phyloP scores from a whole-genome alignment of 2,888 invertebrate genomes.

The Hartigia nigra region DNA sequence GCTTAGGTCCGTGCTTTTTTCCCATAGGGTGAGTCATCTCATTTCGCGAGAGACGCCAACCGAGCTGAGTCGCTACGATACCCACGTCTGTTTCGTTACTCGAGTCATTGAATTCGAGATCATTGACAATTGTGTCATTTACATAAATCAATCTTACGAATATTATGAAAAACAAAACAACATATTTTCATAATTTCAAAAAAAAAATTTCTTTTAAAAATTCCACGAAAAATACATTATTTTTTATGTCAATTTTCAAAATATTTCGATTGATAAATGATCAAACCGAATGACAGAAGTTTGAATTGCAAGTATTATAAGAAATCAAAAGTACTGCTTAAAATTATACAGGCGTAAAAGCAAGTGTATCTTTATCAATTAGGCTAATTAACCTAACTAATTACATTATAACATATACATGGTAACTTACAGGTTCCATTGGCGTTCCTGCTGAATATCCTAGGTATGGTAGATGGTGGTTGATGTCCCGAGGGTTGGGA shows the following conservation, averaged over 20 bases:
- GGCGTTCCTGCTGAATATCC: constrained; percentile 62
- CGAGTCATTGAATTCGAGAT: neutral
- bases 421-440: constrained; percentile 62
- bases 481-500: constrained; percentile 25
- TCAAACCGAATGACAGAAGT: neutral
- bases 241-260: neutral
- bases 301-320: neutral
- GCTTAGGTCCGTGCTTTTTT: constrained; percentile 32
- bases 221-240: neutral
- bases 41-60: constrained; percentile 35
- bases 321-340: neutral
- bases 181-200: neutral
- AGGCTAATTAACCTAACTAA: neutral
- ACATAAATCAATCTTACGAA: neutral
- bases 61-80: neutral
- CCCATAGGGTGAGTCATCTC: constrained; percentile 51
- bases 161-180: neutral
- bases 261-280: neutral
- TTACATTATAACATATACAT: neutral
- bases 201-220: neutral
- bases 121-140: neutral
- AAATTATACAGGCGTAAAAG: neutral
- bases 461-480: constrained; percentile 40
- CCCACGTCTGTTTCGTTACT: neutral
- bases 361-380: neutral